Evolutionary conservation across 2,888 invertebrate species (phyloP).

Genomic region (Drosophila mettleri): DNA sequence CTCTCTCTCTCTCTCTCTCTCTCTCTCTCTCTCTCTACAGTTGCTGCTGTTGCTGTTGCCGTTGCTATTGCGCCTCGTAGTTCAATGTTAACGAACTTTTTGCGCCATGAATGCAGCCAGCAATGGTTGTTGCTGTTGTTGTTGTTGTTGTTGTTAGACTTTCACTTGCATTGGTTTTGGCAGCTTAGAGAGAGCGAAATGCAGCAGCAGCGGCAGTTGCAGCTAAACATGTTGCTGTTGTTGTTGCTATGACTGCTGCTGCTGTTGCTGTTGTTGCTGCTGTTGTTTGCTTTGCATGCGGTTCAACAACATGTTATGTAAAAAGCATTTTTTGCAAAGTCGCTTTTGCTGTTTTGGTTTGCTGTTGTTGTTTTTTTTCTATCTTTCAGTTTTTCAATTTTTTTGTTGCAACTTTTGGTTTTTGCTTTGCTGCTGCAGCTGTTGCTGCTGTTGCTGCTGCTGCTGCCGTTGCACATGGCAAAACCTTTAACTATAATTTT

Average conservation of each 20-base stretch:
- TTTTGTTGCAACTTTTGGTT: constrained; percentile 45
- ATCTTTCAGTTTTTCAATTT: constrained; percentile 33
- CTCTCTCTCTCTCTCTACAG: constrained; percentile 38
- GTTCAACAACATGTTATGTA: constrained; percentile 85
- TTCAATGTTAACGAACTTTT: constrained; percentile 84
- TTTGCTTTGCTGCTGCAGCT: constrained; percentile 21
- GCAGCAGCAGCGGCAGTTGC: constrained; percentile 40
- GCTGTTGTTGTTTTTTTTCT: constrained; percentile 44
- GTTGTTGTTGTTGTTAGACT: constrained; percentile 73
- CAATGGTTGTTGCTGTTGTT: constrained; percentile 45
- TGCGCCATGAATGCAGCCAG: constrained; percentile 55
- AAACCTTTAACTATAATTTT: constrained; percentile 20
- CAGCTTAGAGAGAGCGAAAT: constrained; percentile 64
- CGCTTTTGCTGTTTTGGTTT: constrained; percentile 48
- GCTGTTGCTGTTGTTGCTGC: constrained; percentile 30
- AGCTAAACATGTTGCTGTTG: constrained; percentile 57
- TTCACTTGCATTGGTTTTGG: constrained; percentile 84
- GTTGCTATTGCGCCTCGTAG: constrained; percentile 69
- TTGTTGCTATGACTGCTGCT: constrained; percentile 42
- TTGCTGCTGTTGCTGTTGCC: constrained; percentile 23
- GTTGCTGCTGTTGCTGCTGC: constrained; percentile 43
- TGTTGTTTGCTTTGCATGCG: constrained; percentile 68
- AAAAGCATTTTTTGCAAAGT: constrained; percentile 83
- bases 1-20: constrained; percentile 45
- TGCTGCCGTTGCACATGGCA: constrained; percentile 62